Evolutionary conservation across 2,113 vertebrate species (phyloP), one percentile per base, ranked within the genome.

Genomic region (Calidris pugnax): DNA sequence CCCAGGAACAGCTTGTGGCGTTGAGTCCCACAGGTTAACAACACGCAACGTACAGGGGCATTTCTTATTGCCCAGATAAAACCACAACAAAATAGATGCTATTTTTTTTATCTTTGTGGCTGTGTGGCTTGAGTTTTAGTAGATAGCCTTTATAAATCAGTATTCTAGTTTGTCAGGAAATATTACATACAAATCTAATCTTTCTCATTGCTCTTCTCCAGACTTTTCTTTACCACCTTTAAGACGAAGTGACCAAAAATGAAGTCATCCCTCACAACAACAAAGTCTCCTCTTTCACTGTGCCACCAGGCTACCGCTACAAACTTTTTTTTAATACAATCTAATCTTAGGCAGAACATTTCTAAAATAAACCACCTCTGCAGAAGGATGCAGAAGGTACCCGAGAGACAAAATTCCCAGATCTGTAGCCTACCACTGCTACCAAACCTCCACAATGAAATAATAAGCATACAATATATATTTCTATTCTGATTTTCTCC

Each of bases 401-500:
- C 78, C 59, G 2, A 89, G 96, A 92, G 94, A 92, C 75, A 91
- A 73, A 95, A 95, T 87, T 82, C 84, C 78, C 95, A 85, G 67
- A 88, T 90, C 90, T 23, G 0, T 41, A 93, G 67, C 89, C 69
- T 87, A 90, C 81, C 3, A 16, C 77, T 69, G 77, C 81, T 91
- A 83, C 85, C 95, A 95, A 97, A 92, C 33, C 76, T 95, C 62
- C 2, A 83, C 92, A 95, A 88, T 11, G 39, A 98, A 96, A 96
- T 92, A 92, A 94, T 95, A 84, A 90, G 93, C 91, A 89, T 85
- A 90, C 81, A 93, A 83, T 79, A 95, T 90, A 80, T 77, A 93
- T 88, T 92, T 95, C 96, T 80, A 69, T 75, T 93, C 98, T 90
- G 96, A 95, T 73, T 96, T 93, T 96, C 95, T 95, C 95, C 71